These are phyloP conservation scores for Drosophila saltans DNA, from an alignment of 1,140 invertebrate species.

Conservation along the genomic window DNA sequence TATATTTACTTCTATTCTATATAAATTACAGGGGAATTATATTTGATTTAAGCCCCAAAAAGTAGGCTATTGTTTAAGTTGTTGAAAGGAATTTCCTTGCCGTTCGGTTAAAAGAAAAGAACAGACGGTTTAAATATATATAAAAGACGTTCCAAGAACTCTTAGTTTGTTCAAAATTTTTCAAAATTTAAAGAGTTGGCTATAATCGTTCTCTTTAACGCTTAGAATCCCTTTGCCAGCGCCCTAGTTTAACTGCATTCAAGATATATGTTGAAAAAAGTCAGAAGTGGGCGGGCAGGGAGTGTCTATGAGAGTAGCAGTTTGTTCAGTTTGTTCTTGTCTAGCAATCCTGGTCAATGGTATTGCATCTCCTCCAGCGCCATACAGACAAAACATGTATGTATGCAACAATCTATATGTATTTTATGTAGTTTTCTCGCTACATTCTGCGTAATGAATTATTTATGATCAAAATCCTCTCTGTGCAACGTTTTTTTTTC, in stretches of 20 bases:
- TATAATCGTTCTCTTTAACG: no score
- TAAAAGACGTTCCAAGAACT: neutral
- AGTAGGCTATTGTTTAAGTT: neutral
- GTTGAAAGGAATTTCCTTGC: no score
- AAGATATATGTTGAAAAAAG: neutral
- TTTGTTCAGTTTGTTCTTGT: slow-evolving; percentile 3
- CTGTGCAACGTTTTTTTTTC: slow-evolving; percentile 32
- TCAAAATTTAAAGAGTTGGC: no score
- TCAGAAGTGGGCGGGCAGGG: slow-evolving; percentile 4
- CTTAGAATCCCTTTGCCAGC: neutral
- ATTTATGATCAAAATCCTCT: slow-evolving; percentile 51
- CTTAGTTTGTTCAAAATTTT: neutral
- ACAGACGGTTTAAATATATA: no score
- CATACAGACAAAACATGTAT: neutral
- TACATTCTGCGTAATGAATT: slow-evolving; percentile 59
- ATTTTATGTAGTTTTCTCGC: slow-evolving; percentile 17
- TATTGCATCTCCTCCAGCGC: slow-evolving; percentile 13
- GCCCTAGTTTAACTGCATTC: neutral
- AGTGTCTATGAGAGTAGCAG: slow-evolving; percentile 2
- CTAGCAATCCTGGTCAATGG: neutral
- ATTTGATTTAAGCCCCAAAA: no score
- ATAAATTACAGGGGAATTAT: no score
- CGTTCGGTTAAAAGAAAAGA: no score
- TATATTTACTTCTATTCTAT: neutral
- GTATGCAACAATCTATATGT: neutral